Evolutionary conservation across 2,888 invertebrate genomes (phyloP).

Genomic region (Trichopria drosophilae): DNA sequence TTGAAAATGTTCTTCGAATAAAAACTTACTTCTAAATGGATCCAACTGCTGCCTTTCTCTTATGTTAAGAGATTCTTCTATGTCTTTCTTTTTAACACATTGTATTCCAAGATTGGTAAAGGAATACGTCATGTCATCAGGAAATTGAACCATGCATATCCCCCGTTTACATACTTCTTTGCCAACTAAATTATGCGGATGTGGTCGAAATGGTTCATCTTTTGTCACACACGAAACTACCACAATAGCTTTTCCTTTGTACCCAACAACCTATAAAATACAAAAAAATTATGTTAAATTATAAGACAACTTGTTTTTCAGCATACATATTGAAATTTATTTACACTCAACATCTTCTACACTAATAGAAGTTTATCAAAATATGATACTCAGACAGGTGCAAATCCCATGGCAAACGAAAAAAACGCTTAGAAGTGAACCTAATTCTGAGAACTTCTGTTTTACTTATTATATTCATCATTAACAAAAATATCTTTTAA

Average conservation of each 20-base stretch:
- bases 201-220: constrained; percentile 81
- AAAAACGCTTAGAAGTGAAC: too few species aligned
- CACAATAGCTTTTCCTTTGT: constrained; percentile 81
- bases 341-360: too few species aligned
- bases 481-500: too few species aligned
- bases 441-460: too few species aligned
- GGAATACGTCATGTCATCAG: constrained; percentile 70
- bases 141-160: constrained; percentile 57
- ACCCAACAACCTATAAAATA: constrained; percentile 68
- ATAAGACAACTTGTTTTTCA: too few species aligned
- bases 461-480: too few species aligned
- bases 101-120: constrained; percentile 95
- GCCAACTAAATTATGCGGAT: constrained; percentile 93
- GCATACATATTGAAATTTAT: too few species aligned
- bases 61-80: constrained; percentile 77
- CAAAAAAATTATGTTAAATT: too few species aligned
- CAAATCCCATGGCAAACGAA: too few species aligned
- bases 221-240: constrained; percentile 97
- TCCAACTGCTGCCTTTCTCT: constrained; percentile 86
- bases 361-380: too few species aligned
- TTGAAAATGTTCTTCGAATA: not conserved
- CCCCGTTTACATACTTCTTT: constrained; percentile 61
- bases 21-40: constrained; percentile 84
- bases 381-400: too few species aligned
- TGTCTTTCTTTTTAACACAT: constrained; percentile 93